These are phyloP conservation scores for Choloepus hoffmanni DNA, from an alignment of 2,113 vertebrate genomes.

Conservation along the genomic window DNA sequence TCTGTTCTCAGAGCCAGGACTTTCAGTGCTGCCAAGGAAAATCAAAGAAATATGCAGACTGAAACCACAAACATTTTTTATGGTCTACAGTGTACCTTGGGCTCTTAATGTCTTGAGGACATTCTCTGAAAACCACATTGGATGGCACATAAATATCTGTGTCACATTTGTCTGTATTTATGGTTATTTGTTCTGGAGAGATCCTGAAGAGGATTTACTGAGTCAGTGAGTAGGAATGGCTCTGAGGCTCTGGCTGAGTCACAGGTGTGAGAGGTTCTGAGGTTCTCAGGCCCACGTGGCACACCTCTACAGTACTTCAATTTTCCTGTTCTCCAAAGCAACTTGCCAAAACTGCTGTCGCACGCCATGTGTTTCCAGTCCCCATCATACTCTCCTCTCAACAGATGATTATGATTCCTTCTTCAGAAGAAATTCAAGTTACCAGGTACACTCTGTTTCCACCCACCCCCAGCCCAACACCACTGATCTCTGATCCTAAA, in stretches of 20 bases:
- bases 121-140: not conserved
- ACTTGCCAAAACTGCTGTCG: not conserved
- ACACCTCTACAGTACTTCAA: too few species aligned
- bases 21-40: not conserved
- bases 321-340: not conserved
- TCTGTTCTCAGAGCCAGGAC: not conserved
- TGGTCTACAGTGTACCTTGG: not conserved
- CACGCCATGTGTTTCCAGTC: not conserved
- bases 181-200: not conserved
- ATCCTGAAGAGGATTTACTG: not conserved
- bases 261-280: too few species aligned
- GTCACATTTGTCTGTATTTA: too few species aligned
- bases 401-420: not conserved
- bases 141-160: too few species aligned
- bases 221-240: not conserved
- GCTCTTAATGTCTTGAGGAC: not conserved
- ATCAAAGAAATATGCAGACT: not conserved
- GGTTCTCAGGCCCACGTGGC: not conserved
- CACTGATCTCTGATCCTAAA: not conserved
- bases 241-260: not conserved
- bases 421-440: conserved; percentile 24
- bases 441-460: not conserved
- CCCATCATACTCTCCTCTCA: not conserved
- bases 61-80: not conserved
- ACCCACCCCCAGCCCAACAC: too few species aligned